phyloP scores from a whole-genome alignment of 1,140 invertebrate species.

The Colletes gigas region DNA sequence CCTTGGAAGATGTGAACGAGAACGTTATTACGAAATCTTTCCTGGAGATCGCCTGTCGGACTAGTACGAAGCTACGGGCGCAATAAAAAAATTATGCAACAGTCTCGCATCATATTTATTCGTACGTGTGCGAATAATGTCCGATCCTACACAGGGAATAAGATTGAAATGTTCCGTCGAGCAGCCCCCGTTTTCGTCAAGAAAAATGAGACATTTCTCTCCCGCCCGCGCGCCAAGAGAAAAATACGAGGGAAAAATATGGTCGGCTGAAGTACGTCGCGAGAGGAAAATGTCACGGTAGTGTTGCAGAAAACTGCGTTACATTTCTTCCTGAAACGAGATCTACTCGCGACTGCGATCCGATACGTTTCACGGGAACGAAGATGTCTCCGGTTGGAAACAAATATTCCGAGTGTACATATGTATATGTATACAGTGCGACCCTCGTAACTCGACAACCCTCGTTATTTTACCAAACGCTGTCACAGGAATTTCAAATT shows the following conservation, averaged over 20 bases:
- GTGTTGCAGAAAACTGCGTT: background rate
- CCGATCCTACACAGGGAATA: background rate
- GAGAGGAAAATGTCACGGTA: background rate
- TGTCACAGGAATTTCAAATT: too few relatives aligned
- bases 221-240: background rate
- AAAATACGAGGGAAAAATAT: slow-evolving; percentile 12
- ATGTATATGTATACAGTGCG: too few relatives aligned
- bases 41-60: too few relatives aligned
- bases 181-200: background rate
- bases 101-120: background rate
- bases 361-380: background rate
- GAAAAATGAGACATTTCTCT: slow-evolving; percentile 9
- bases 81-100: too few relatives aligned
- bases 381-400: too few relatives aligned
- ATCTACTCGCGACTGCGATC: background rate
- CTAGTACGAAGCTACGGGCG: too few relatives aligned
- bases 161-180: slow-evolving; percentile 8
- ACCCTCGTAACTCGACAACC: too few relatives aligned
- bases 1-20: background rate
- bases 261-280: background rate
- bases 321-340: background rate
- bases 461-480: too few relatives aligned
- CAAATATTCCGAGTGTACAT: too few relatives aligned
- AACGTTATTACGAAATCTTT: background rate
- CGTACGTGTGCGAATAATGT: background rate